Evolutionary conservation across 1,140 invertebrate species (phyloP).

Genomic region (Sitobion miscanthi): DNA sequence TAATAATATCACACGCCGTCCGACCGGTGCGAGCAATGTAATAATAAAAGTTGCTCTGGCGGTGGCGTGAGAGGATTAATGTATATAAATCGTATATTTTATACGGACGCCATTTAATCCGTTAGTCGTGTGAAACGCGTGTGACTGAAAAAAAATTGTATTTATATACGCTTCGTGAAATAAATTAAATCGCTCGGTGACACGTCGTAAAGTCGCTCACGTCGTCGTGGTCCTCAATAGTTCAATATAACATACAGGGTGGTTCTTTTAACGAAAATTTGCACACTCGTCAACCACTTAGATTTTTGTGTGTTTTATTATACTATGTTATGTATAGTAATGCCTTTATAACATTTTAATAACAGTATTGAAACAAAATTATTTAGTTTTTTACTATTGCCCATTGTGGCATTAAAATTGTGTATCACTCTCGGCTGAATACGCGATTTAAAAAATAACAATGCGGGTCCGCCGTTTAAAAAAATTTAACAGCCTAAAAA

Average conservation of each 20-base stretch:
- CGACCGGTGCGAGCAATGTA: not conserved
- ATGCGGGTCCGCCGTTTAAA: not conserved
- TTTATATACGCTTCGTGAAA: slow-evolving; percentile 1
- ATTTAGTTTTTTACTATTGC: not conserved
- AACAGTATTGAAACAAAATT: not conserved
- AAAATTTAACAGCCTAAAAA: not conserved
- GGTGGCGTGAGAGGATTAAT: not conserved
- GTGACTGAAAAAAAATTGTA: not conserved
- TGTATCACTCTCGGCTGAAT: not conserved
- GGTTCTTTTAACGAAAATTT: not conserved
- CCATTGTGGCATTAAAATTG: not conserved
- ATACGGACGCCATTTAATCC: not conserved
- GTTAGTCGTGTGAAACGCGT: not conserved
- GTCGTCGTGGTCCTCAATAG: not conserved
- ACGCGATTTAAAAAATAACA: not conserved
- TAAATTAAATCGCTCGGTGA: not conserved
- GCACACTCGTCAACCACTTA: not conserved
- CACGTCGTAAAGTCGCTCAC: not conserved
- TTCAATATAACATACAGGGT: not conserved
- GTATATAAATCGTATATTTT: not conserved
- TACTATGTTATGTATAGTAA: too few species aligned
- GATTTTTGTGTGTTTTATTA: not conserved
- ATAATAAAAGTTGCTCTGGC: not conserved
- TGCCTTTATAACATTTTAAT: not conserved
- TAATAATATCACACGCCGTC: not conserved